Evolutionary conservation across 2,888 invertebrate species (phyloP).

Genomic region (Cantharis flavilabris): DNA sequence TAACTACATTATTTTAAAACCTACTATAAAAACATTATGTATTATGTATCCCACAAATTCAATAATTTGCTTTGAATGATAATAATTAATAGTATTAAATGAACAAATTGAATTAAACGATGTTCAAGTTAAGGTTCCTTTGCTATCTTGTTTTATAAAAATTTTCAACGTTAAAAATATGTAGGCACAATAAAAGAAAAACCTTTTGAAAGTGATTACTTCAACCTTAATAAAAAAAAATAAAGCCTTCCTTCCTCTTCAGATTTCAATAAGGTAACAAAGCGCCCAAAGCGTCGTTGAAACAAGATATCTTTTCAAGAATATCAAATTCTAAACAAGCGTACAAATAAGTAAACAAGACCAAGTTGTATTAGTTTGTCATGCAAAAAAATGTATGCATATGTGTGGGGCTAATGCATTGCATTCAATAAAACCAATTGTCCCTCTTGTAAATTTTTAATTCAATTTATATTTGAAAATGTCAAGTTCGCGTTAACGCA

Average conservation of each 20-base stretch:
- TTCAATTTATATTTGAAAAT: background rate
- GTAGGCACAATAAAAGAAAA: background rate
- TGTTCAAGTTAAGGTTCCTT: background rate
- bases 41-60: background rate
- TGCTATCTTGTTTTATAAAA: background rate
- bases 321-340: conserved; percentile 23
- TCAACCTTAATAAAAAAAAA: conserved; percentile 8
- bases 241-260: conserved; percentile 10
- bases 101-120: background rate
- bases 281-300: conserved; percentile 27
- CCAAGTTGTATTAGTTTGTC: background rate
- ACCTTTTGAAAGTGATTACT: conserved; percentile 1
- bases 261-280: conserved; percentile 24
- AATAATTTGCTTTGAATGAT: background rate
- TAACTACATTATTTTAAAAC: background rate
- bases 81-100: background rate
- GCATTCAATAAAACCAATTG: background rate
- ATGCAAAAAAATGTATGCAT: conserved; percentile 5
- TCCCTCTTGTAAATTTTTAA: background rate
- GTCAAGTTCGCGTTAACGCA: background rate
- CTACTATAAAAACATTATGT: background rate
- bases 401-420: background rate
- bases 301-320: conserved; percentile 31
- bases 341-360: conserved; percentile 7
- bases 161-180: background rate